These are phyloP conservation scores for Ophonus ardosiacus DNA, from an alignment of 2,888 invertebrate genomes.

Conservation along the genomic window DNA sequence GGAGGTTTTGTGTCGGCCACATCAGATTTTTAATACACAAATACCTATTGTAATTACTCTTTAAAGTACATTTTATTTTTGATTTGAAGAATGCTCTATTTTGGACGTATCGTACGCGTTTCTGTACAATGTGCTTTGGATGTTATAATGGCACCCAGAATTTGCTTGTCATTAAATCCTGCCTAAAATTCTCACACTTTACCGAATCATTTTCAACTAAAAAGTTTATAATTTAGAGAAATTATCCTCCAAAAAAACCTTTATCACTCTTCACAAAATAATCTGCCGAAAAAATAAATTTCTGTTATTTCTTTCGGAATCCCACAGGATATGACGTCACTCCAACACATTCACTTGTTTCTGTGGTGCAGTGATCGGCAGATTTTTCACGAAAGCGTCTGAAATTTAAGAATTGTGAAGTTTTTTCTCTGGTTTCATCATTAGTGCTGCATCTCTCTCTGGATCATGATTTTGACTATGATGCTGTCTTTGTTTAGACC, in stretches of 20 bases:
- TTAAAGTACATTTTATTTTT: no score
- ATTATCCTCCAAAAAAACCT: neutral
- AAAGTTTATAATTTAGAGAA: neutral
- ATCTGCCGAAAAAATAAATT: conserved; percentile 3
- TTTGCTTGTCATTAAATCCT: no score
- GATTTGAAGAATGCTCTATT: no score
- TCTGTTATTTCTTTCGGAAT: neutral
- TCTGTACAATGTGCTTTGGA: no score
- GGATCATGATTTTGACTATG: neutral
- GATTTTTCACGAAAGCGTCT: neutral
- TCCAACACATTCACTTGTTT: conserved; percentile 11
- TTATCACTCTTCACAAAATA: neutral
- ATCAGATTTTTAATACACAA: no score
- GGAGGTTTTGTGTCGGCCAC: no score
- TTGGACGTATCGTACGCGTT: no score
- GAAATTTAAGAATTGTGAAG: neutral
- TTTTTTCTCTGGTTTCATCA: conserved; percentile 18
- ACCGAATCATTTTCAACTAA: no score
- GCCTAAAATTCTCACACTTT: no score
- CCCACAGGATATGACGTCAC: conserved; percentile 20
- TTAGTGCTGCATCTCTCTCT: conserved; percentile 22
- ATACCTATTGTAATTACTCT: no score
- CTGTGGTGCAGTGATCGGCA: conserved; percentile 32
- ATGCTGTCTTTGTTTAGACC: conserved; percentile 17
- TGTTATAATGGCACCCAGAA: no score